Evolutionary conservation across 2,888 invertebrate genomes (phyloP).

Genomic region (Pharmacophagus antenor): DNA sequence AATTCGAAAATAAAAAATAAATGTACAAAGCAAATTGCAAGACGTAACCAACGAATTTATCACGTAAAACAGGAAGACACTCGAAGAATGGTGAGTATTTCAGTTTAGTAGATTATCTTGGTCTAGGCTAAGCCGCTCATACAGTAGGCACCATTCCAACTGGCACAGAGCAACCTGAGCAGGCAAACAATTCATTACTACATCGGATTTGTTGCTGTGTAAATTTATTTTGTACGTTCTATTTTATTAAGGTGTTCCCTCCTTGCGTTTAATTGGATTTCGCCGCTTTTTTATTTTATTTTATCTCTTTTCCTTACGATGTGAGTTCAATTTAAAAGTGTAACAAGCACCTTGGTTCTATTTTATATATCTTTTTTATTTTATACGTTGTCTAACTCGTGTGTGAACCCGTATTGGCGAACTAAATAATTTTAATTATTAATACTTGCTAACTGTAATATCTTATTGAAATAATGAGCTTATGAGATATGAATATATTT

Average conservation of each 20-base stretch:
- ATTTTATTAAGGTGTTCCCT: conserved; percentile 20
- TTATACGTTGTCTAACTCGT: background rate
- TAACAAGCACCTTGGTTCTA: background rate
- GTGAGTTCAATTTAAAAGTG: background rate
- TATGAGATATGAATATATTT: too few species aligned
- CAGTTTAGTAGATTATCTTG: conserved; percentile 43
- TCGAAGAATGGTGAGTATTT: conserved; percentile 35
- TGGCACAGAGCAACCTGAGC: conserved; percentile 35
- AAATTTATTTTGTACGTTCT: conserved; percentile 30
- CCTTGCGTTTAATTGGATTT: conserved; percentile 21
- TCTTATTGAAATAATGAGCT: too few species aligned
- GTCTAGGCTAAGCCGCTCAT: conserved; percentile 32
- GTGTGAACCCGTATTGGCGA: too few species aligned
- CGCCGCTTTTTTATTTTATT: background rate
- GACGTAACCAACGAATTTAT: conserved; percentile 17
- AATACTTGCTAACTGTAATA: too few species aligned
- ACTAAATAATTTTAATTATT: too few species aligned
- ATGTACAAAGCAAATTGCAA: conserved; percentile 25
- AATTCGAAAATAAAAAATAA: background rate
- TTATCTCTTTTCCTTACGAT: background rate
- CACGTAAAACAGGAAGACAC: conserved; percentile 32
- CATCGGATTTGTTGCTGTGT: conserved; percentile 31
- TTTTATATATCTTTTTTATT: background rate
- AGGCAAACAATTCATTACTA: conserved; percentile 35
- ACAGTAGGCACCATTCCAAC: conserved; percentile 39